phyloP scores from a whole-genome alignment of 2,888 invertebrate genomes.

The Zygogramma bicolorata region DNA sequence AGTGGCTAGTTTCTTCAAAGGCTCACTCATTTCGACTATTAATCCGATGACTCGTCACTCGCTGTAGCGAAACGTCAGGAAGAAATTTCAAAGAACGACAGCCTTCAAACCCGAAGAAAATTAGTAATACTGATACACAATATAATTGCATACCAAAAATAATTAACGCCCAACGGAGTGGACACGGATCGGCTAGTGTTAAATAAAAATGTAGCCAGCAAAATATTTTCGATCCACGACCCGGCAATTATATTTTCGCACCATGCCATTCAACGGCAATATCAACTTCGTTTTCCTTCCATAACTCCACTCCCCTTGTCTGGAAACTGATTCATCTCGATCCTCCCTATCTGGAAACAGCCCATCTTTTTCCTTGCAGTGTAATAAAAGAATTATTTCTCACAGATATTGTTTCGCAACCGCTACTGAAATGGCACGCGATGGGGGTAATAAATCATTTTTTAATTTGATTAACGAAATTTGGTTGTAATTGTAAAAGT shows the following conservation, averaged over 20 bases:
- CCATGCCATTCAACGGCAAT: neutral
- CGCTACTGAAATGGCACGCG: neutral
- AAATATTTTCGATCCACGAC: neutral
- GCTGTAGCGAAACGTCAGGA: no score
- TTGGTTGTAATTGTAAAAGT: neutral
- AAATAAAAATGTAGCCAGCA: no score
- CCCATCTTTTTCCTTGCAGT: neutral
- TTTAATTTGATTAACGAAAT: constrained; percentile 7
- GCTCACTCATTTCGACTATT: no score
- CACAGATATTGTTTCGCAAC: constrained; percentile 1
- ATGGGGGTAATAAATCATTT: constrained; percentile 8
- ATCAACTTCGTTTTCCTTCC: neutral
- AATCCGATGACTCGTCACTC: no score
- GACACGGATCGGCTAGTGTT: no score
- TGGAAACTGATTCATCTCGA: neutral
- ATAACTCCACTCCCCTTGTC: neutral
- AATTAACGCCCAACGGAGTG: no score
- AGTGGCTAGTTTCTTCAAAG: no score
- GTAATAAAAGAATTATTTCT: constrained; percentile 2
- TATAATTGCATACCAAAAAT: no score
- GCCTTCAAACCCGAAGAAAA: no score
- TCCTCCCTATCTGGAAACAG: neutral
- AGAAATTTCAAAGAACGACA: no score
- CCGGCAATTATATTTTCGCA: neutral
- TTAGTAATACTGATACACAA: no score